phyloP scores from a whole-genome alignment of 2,113 vertebrate genomes.

The Dipodomys merriami region DNA sequence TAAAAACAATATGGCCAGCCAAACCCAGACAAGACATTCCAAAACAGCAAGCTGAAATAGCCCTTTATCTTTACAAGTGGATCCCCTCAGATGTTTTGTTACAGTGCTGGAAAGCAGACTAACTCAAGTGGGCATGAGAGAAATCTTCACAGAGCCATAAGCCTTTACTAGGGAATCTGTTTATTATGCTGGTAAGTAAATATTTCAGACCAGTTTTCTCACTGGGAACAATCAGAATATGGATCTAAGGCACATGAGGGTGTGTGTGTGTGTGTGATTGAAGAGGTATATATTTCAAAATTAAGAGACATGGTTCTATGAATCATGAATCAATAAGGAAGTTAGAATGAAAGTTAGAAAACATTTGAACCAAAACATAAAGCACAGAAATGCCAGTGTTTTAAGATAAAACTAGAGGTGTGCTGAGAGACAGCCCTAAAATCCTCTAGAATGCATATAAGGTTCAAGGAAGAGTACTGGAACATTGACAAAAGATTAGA shows the following conservation, averaged over 20 bases:
- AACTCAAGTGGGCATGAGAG: background rate
- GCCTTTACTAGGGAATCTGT: background rate
- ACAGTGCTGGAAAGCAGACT: background rate
- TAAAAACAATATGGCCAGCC: too few species aligned
- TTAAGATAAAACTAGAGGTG: background rate
- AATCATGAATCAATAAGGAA: background rate
- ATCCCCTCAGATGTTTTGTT: background rate
- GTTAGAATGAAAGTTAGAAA: background rate
- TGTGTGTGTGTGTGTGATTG: too few species aligned
- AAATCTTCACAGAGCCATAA: background rate
- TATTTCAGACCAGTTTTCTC: background rate
- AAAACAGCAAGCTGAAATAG: background rate
- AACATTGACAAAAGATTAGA: background rate
- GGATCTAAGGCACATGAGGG: background rate
- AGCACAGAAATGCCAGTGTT: background rate
- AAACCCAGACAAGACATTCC: too few species aligned
- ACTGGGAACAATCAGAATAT: background rate
- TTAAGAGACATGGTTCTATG: background rate
- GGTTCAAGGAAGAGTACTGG: background rate
- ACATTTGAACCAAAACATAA: conserved; percentile 17
- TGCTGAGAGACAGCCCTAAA: background rate
- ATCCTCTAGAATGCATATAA: background rate
- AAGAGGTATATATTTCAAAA: background rate
- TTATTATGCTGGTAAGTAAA: background rate
- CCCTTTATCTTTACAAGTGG: background rate